Base-by-base conservation (phyloP, 1,140 invertebrate genomes). In the Drosophila tristis region DNA sequence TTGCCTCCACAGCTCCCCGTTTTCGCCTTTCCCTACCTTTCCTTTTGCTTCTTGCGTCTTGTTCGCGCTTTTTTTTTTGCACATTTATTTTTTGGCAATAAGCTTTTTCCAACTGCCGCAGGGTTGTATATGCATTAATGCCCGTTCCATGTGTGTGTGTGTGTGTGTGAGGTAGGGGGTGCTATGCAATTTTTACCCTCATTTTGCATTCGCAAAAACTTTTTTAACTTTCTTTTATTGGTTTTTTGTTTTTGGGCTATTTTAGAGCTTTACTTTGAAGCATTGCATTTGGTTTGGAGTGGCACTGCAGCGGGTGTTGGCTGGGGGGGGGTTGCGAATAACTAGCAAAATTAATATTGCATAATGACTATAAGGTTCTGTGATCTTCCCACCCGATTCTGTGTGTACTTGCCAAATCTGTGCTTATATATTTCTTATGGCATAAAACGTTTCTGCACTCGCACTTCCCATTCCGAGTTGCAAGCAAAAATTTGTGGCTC, bases 101-200 rank as follows among this genome's bases (percentile, higher is more conserved):
- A 86, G 76, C 77, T 74, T 86, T 82, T 78, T 48, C 62, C 5
- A 53, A 81, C 77, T 81, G 76, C 80, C 80, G 73, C 81, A 86
- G 81, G 80, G 80, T 80, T 76, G 81, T 67, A 84, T 85, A 79
- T 84, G 80, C 80, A 85, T 84, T 84, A 82, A 75, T 56, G 71
- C 56, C 57, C 64, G 55, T 55, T 71, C 61, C 42, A 74, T 45
- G 55, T 55, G 45, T 9, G 9, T 13, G 16, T 8, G 15, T 1
- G 35, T 25, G 2, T 2, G 15, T 8, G 3, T 20, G 5, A 16
- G 13, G 5, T 13, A 4, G 25, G 45, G 26, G 31, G 7, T 47
- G 60, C 51, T 42, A 31, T 64, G 68, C 67, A 64, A 54, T 63
- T 62, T 68, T 68, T 75, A 61, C 55, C 56, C 62, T 47, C 72